Evolutionary conservation across 1,140 invertebrate species (phyloP).

Genomic region (Mya arenaria): DNA sequence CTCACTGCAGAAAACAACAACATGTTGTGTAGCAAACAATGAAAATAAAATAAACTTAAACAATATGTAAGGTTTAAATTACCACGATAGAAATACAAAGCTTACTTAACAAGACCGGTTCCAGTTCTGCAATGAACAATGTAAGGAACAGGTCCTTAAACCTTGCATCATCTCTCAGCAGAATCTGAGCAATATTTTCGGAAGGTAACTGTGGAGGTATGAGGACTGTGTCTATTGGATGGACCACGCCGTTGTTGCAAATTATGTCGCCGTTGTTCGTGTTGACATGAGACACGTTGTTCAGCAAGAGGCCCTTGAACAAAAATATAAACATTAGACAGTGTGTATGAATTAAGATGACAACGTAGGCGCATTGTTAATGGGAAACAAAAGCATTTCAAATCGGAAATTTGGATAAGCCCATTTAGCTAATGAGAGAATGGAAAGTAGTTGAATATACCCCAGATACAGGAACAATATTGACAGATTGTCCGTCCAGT

Average conservation of each 20-base stretch:
- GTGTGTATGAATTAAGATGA: no score
- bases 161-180: conserved; percentile 7
- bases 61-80: not conserved
- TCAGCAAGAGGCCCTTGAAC: not conserved
- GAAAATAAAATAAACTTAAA: not conserved
- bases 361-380: not conserved
- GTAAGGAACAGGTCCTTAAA: conserved; percentile 20
- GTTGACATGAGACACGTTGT: not conserved
- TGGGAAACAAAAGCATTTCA: not conserved
- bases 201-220: conserved; percentile 19
- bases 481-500: conserved; percentile 6
- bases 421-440: no score
- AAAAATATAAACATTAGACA: no score
- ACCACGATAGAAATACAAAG: no score
- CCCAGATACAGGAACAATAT: not conserved
- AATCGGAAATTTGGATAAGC: no score
- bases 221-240: conserved; percentile 37
- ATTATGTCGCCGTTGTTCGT: conserved; percentile 2
- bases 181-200: not conserved
- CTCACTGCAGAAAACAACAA: no score
- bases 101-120: not conserved
- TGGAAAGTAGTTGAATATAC: no score
- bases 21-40: no score
- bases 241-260: conserved; percentile 37
- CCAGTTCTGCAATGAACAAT: conserved; percentile 3